phyloP scores from a whole-genome alignment of 2,113 vertebrate genomes.

The Tetraodon nigroviridis region DNA sequence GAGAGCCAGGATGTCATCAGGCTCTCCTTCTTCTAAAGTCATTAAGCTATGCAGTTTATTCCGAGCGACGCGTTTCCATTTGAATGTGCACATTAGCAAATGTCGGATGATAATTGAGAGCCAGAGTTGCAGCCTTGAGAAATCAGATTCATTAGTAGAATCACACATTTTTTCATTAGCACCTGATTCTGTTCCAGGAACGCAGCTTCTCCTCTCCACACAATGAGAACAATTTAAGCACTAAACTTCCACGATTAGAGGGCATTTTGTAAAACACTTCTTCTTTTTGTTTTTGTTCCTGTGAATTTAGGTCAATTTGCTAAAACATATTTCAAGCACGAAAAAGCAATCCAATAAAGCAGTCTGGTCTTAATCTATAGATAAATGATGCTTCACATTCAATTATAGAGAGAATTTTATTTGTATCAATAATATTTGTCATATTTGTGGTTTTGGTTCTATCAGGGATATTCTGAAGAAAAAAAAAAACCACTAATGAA shows the following conservation, averaged over 20 bases:
- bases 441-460: slow-evolving; percentile 64
- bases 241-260: slow-evolving; percentile 38
- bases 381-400: slow-evolving; percentile 74
- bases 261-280: slow-evolving; percentile 55
- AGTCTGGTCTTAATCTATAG: slow-evolving; percentile 70
- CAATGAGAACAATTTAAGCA: slow-evolving; percentile 38
- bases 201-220: slow-evolving; percentile 39
- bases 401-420: slow-evolving; percentile 72
- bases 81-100: slow-evolving; percentile 71
- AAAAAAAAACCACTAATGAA: slow-evolving; percentile 21
- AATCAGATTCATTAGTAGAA: slow-evolving; percentile 75
- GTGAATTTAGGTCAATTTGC: slow-evolving; percentile 62
- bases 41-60: slow-evolving; percentile 72
- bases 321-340: slow-evolving; percentile 64
- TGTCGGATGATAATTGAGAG: slow-evolving; percentile 76
- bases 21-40: slow-evolving; percentile 72
- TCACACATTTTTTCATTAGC: slow-evolving; percentile 74
- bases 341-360: slow-evolving; percentile 71
- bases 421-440: slow-evolving; percentile 64
- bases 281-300: slow-evolving; percentile 51
- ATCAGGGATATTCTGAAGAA: slow-evolving; percentile 47
- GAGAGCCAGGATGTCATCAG: slow-evolving; percentile 71
- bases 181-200: slow-evolving; percentile 67
- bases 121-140: slow-evolving; percentile 73
- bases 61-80: slow-evolving; percentile 70